These are phyloP conservation scores for Phrynocephalus vlangalii DNA, from an alignment of 2,797 vertebrate genomes.

Conservation along the genomic window DNA sequence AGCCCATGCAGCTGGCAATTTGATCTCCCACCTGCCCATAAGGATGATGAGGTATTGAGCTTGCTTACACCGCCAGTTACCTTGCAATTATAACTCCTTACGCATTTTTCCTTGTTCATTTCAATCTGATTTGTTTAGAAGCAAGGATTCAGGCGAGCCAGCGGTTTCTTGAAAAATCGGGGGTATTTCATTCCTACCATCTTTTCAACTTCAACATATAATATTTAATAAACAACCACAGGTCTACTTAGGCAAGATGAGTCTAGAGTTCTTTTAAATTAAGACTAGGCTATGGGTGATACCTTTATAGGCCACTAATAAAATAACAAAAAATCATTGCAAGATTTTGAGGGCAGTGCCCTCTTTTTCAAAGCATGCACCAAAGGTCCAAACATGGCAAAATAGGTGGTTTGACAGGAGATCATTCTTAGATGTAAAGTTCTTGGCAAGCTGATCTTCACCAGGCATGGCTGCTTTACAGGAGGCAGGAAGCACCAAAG, in stretches of 20 bases:
- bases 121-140: background rate
- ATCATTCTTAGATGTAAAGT: no score
- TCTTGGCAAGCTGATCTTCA: no score
- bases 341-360: no score
- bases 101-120: background rate
- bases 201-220: background rate
- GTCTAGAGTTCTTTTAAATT: no score
- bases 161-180: background rate
- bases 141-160: background rate
- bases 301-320: no score
- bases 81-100: background rate
- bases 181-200: background rate
- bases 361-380: no score
- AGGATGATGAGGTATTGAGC: background rate
- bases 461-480: no score
- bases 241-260: background rate
- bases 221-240: slow-evolving; percentile 3
- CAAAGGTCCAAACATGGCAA: no score
- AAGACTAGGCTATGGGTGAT: background rate
- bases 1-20: slow-evolving; percentile 10
- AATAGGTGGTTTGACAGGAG: no score
- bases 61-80: background rate
- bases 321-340: no score
- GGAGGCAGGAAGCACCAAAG: no score
- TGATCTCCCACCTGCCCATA: background rate